Base-by-base conservation (phyloP, 2,797 vertebrate species). In the Hyperoplus lanceolatus region DNA sequence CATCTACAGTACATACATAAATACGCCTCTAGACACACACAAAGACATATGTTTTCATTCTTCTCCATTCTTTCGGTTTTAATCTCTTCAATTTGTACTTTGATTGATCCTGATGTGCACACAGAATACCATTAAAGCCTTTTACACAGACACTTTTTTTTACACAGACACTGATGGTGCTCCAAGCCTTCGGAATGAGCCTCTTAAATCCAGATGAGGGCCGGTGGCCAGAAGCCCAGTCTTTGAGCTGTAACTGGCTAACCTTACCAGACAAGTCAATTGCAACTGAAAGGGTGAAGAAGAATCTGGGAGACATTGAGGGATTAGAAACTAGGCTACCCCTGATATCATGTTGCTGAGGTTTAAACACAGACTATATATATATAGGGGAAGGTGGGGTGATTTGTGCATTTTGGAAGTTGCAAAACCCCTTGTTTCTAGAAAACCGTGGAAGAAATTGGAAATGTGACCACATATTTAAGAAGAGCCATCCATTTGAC, bases 231-330 rank as follows among this genome's bases (percentile, higher is more conserved):
- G 63, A 86, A 76, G 61, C 61, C 1, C 15, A 79, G 68, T 80
- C 55, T 69, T 77, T 64, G 68, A 51, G 70, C 76, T 54, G 72
- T 15, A 46, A 76, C 70, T 65, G 60, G 57, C 56, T 85, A 77
- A 86, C 83, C 84, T 83, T 70, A 36, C 43, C 73, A 69, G 68
- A 81, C 80, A 73, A 87, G 84, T 81, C 81, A 76, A 85, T 78
- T 29, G 69, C 55, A 29, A 12, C 29, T 29, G 58, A 77, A 80
- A 43, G 49, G 77, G 69, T 68, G 85, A 81, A 78, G 29, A 83
- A 85, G 74, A 90, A 89, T 88, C 74, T 75, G 73, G 61, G 70
- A 82, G 81, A 77, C 75, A 66, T 85, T 58, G 4, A 69, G 77
- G 73, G 71, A 89, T 89, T 80, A 78, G 51, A 51, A 77, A 68